Conservation (phyloP, 2,797 vertebrate genomes). For the Sebastes reedi region DNA sequence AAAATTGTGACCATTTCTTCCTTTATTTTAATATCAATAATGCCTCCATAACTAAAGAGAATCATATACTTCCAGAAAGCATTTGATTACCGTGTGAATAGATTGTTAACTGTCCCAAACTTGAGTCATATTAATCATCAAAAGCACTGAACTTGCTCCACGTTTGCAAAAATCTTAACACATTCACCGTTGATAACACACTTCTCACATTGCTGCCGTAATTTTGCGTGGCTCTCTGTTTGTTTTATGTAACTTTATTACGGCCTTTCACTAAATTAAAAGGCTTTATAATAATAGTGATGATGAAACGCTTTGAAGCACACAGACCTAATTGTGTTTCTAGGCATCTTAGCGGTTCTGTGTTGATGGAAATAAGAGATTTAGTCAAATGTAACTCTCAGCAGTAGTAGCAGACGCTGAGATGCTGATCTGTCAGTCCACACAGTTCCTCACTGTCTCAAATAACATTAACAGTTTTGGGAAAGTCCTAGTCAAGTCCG, state of each 20-base stretch:
- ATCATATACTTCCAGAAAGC: neutral
- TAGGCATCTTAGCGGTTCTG: neutral
- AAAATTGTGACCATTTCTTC: conserved; percentile 10
- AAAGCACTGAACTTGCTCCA: neutral
- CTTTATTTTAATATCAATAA: conserved; percentile 17
- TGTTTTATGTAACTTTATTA: conserved; percentile 39
- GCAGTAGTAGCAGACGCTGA: neutral
- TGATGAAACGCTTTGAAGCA: conserved; percentile 40
- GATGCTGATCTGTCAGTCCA: conserved; percentile 16
- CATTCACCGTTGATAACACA: conserved; percentile 16
- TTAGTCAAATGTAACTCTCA: conserved; percentile 11
- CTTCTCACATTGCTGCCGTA: neutral
- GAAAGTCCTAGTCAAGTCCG: too few relatives aligned
- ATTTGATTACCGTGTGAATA: conserved; percentile 16
- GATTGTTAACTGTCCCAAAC: neutral
- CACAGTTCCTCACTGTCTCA: neutral
- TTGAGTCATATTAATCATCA: conserved; percentile 9
- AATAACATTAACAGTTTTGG: neutral
- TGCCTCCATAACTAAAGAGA: neutral
- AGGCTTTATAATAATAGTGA: conserved; percentile 19
- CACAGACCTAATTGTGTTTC: conserved; percentile 34
- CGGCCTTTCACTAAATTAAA: conserved; percentile 34
- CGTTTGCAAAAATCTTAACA: conserved; percentile 1
- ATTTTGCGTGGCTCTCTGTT: conserved; percentile 7
- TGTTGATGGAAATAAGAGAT: conserved; percentile 21